Base-by-base conservation (phyloP, 1,140 invertebrate genomes). In the Drosophila parvula region DNA sequence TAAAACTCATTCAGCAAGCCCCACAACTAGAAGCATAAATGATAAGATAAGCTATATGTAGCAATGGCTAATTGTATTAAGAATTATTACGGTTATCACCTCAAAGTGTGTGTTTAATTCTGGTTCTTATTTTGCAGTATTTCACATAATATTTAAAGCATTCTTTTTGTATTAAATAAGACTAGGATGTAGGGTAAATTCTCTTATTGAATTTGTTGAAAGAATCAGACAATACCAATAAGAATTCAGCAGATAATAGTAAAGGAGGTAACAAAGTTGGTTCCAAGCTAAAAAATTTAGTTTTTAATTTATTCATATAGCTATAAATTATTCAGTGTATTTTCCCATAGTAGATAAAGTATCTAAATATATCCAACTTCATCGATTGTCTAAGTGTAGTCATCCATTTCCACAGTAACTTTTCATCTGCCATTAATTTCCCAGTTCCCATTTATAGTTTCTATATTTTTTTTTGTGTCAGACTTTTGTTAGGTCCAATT, bases 11-110 rank as follows among this genome's bases (percentile, higher is more conserved):
- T 4, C 27, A 16, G 34, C 28, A 62, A 18, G 28, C 36, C 61
- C 30, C 40, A 36, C 11, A 14, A 48, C 44, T 40, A 67, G 14
- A 62, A 75, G 34, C 57, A 59, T 28, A 60, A 47, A 18, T 32
- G 79, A 85, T 86, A 86, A 86, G 82, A 85, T 86, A 86, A 85
- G 74, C 62, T 51, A 32, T 9, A 53, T 51, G 62, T 57, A 44
- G 36, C 14, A 7, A 56, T 56, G 47, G 53, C 27, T 50, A 67
- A 63, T 41, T 11, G 59, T 43, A 43, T 50, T 48, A 51, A 36
- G 28, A 68, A 51, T 65, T 32, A 50, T 43, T 65, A 28, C 45
- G 34, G 4, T n/a, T n/a, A 36, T 69, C 45, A 65, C 27, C 11
- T 58, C 6, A 30, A n/a, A 14, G 22, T 22, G 5, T 22, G 5